A percentile compares a stretch with the other conserved stretches of the same genome.
These are phyloP conservation scores for Cotesia congregata DNA, from an alignment of 2,888 invertebrate species.

Conservation along the genomic window DNA sequence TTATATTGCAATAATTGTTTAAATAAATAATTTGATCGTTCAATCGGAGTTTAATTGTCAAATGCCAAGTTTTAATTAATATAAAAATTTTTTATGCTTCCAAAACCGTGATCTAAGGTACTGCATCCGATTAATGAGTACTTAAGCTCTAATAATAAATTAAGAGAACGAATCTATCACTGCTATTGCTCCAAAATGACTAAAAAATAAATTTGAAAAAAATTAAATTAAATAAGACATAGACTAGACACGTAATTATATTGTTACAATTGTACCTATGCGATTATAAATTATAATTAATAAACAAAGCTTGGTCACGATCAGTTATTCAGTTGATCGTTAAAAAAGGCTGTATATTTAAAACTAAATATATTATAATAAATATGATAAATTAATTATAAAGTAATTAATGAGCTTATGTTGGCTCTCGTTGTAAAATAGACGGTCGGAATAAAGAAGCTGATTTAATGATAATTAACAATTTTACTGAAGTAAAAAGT, in stretches of 20 bases:
- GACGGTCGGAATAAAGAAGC: slow-evolving; percentile 44
- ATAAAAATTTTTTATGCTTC: slow-evolving; percentile 34
- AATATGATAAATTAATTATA: slow-evolving; percentile 33
- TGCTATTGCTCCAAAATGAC: slow-evolving; percentile 48
- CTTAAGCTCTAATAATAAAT: slow-evolving; percentile 26
- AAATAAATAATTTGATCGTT: too few species aligned
- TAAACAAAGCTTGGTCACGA: slow-evolving; percentile 54
- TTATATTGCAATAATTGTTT: background rate
- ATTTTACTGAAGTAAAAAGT: slow-evolving; percentile 42
- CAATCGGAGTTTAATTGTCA: slow-evolving; percentile 2
- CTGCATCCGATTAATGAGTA: slow-evolving; percentile 45
- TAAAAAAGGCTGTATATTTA: slow-evolving; percentile 52
- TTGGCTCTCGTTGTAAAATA: slow-evolving; percentile 41
- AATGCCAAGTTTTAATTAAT: slow-evolving; percentile 47
- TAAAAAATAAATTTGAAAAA: slow-evolving; percentile 37
- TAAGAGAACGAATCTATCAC: slow-evolving; percentile 47
- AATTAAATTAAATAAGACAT: slow-evolving; percentile 26
- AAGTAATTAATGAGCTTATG: slow-evolving; percentile 36
- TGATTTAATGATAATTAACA: slow-evolving; percentile 46
- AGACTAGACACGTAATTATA: slow-evolving; percentile 57
- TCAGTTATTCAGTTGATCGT: slow-evolving; percentile 20
- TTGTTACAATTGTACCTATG: slow-evolving; percentile 60
- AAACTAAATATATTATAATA: slow-evolving; percentile 44
- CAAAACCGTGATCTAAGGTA: slow-evolving; percentile 28
- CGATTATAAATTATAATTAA: slow-evolving; percentile 34